Evolutionary conservation across 1,140 invertebrate genomes (phyloP), one percentile per base, ranked within the genome.

Genomic region (Metaphire vulgaris): DNA sequence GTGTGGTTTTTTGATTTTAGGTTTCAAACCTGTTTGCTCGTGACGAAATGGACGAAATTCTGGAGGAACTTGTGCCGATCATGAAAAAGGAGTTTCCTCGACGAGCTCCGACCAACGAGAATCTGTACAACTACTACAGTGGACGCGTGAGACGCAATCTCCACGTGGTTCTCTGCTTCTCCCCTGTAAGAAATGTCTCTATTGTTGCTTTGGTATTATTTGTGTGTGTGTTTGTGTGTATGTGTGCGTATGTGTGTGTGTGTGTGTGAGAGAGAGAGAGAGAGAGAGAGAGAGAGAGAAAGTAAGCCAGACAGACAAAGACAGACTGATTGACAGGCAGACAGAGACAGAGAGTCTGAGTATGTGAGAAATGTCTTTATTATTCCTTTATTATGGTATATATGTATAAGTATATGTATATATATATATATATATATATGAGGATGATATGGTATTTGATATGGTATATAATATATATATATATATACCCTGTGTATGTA

Each of bases 131-230:
- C 79, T 96, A 92, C 84, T 98, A 98, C 85, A 87, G 97, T 81
- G 91, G 91, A 74, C 89, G 95, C 83, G 94, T 93, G 6, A 92
- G 92, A 81, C 92, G 95, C 82, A 96, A 98, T 88, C 87, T 98
- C 6, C 96, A 98, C 84, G 93, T 98, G 1, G 93, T 93, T 1
- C 91, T 98, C 80, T 98, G 96, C 83, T 98, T 98, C 87, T 98
- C 95, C 15, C 96, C 96, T 0, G 96, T 93, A 88, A 26, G 74
- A 14, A 26, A 6, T 69, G 28, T 14, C 29, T 15, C n/a, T n/a
- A n/a, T n/a, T n/a, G n/a, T n/a, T n/a, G n/a, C n/a, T n/a, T n/a
- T n/a, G n/a, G n/a, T n/a, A n/a, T n/a, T n/a, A n/a, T n/a, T n/a
- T n/a, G n/a, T n/a, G n/a, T n/a, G n/a, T n/a, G n/a, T n/a, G n/a